A percentile compares a stretch with the other conserved stretches of the same genome.
Conservation (phyloP, 1,140 invertebrate species). For the Apis cerana region DNA sequence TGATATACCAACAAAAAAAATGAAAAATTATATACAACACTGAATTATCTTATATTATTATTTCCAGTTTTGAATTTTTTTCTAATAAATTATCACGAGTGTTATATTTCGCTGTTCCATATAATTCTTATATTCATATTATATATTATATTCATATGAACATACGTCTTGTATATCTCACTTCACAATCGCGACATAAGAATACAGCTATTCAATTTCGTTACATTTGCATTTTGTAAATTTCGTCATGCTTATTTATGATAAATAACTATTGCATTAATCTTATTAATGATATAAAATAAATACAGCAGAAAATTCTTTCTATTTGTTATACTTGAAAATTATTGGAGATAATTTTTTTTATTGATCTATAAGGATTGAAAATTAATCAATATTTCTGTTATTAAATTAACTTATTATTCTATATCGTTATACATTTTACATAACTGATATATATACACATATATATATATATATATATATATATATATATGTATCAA, state of each 20-base stretch:
- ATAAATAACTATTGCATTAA: not conserved
- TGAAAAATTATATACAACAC: not conserved
- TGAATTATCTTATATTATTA: not conserved
- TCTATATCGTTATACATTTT: not conserved
- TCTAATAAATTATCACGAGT: not conserved
- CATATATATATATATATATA: not conserved
- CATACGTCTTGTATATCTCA: not conserved
- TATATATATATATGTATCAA: not conserved
- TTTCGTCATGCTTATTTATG: not conserved
- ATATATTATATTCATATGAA: too few species aligned
- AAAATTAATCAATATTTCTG: not conserved
- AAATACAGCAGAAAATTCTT: not conserved
- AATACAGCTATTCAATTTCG: not conserved
- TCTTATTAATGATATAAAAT: not conserved
- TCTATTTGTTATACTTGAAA: too few species aligned
- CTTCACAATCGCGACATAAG: not conserved
- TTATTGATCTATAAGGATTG: not conserved
- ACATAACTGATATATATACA: not conserved
- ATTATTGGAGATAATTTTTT: too few species aligned
- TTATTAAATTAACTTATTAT: not conserved
- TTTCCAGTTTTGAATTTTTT: not conserved
- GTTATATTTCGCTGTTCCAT: not conserved
- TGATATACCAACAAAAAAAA: not conserved
- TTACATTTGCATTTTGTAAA: not conserved
- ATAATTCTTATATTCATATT: too few species aligned